Base-by-base conservation (phyloP, 1,140 invertebrate species). In the Drosophila melanogaster region DNA sequence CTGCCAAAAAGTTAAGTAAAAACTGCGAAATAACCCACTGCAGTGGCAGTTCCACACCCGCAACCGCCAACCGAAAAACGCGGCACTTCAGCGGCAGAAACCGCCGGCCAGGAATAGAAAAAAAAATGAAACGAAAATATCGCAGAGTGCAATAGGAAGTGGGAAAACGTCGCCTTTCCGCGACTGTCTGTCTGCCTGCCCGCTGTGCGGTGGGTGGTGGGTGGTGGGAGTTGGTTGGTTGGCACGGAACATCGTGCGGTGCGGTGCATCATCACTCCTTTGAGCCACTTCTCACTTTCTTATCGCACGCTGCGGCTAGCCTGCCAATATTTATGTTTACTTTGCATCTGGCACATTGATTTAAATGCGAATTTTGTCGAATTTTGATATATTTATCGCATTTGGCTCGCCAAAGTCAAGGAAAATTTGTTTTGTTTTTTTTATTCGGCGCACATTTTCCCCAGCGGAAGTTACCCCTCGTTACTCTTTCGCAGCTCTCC, bases 291-390 rank as follows among this genome's bases (percentile, higher is more conserved):
- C 72, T 59, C 49, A 38, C 46, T 37, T 64, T 67, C 71, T 77
- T 79, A 89, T 89, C 73, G 56, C 35, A 38, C 47, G 46, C 61
- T 67, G 69, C 69, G 62, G 59, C 65, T 49, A 72, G 79, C 70
- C 61, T 89, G 83, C 84, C 83, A 87, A 87, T 89, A 84, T 87
- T 79, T 76, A 73, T 83, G 66, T 87, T 89, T 86, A 72, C 69
- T 64, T 70, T 81, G 78, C 57, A 72, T 72, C 79, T 79, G 76
- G 77, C 83, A 81, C 84, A 79, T 87, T 87, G 84, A 84, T 87
- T 87, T 79, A 79, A 79, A 61, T 55, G 72, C 70, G 57, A 86
- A 57, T 83, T 85, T 77, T 30, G 30, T 30, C 49, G 37, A 58
- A 41, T 59, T 59, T 56, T 86, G 83, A 86, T 86, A 76, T 67